Percentiles rank a stretch among this genome's conserved stretches.
phyloP scores from a whole-genome alignment of 2,888 invertebrate genomes.

The Allygus modestus region DNA sequence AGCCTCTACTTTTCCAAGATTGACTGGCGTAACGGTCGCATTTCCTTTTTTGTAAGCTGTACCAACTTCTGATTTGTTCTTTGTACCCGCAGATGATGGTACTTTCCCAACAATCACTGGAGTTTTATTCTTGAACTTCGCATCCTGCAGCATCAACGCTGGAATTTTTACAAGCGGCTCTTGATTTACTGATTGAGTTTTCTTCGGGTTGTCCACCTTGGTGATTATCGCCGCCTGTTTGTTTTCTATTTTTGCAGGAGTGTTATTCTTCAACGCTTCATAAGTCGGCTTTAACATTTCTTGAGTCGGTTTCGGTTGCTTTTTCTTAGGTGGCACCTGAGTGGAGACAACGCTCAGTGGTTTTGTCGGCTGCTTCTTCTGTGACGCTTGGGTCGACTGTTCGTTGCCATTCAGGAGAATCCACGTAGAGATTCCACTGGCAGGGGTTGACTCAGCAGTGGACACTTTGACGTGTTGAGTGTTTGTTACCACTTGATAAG shows the following conservation, averaged over 20 bases:
- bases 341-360: constrained; percentile 32
- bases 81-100: constrained; percentile 72
- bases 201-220: constrained; percentile 57
- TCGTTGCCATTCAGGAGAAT: constrained; percentile 80
- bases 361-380: constrained; percentile 63
- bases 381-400: constrained; percentile 68
- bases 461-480: constrained; percentile 50
- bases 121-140: constrained; percentile 71
- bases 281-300: constrained; percentile 41
- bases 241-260: constrained; percentile 56
- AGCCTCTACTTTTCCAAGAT: constrained; percentile 56
- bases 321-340: constrained; percentile 59
- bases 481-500: constrained; percentile 72
- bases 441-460: constrained; percentile 74
- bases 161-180: constrained; percentile 63
- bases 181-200: constrained; percentile 61
- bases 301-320: constrained; percentile 57
- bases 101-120: constrained; percentile 70
- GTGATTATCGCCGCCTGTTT: constrained; percentile 54
- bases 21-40: constrained; percentile 59
- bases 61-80: constrained; percentile 62
- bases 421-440: constrained; percentile 86
- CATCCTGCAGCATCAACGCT: constrained; percentile 69
- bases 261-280: constrained; percentile 56
- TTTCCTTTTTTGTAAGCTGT: constrained; percentile 66